phyloP scores from a whole-genome alignment of 2,797 vertebrate species.

The Phoxinus dragarum region DNA sequence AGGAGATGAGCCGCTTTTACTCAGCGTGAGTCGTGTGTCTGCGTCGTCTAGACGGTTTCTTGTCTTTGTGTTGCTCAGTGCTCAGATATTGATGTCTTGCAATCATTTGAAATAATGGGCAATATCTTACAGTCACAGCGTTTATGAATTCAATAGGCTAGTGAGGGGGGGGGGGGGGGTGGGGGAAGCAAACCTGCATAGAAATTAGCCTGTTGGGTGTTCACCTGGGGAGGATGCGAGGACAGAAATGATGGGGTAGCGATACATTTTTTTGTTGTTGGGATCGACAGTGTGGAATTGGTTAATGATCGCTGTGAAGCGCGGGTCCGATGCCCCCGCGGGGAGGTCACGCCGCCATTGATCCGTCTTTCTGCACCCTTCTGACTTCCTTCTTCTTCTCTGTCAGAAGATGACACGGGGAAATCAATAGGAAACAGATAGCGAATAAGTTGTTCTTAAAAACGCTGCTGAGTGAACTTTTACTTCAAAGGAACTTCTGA shows the following conservation, averaged over 20 bases:
- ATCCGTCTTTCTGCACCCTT: constrained; percentile 64
- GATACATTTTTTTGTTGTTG: constrained; percentile 49
- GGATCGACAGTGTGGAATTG: constrained; percentile 61
- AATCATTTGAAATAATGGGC: constrained; percentile 67
- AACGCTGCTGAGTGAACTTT: constrained; percentile 78
- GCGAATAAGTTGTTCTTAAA: constrained; percentile 78
- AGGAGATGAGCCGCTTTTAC: background rate
- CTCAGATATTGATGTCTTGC: constrained; percentile 41
- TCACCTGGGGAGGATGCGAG: constrained; percentile 57
- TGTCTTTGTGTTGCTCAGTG: background rate
- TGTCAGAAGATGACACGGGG: constrained; percentile 66
- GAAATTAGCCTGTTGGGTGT: constrained; percentile 60
- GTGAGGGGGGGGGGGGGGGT: constrained; percentile 10
- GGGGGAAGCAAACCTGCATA: constrained; percentile 45
- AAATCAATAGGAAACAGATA: constrained; percentile 77
- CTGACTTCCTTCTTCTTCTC: constrained; percentile 60
- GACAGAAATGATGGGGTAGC: constrained; percentile 37
- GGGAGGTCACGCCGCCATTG: constrained; percentile 74
- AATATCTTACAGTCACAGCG: constrained; percentile 58
- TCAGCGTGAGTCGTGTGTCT: constrained; percentile 8
- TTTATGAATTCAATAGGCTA: constrained; percentile 64
- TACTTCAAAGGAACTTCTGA: constrained; percentile 77
- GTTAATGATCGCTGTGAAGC: constrained; percentile 71
- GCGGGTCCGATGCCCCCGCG: constrained; percentile 60
- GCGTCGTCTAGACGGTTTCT: constrained; percentile 27